These are phyloP conservation scores for Antheraea assamensis DNA, from an alignment of 2,888 invertebrate species.

Conservation along the genomic window DNA sequence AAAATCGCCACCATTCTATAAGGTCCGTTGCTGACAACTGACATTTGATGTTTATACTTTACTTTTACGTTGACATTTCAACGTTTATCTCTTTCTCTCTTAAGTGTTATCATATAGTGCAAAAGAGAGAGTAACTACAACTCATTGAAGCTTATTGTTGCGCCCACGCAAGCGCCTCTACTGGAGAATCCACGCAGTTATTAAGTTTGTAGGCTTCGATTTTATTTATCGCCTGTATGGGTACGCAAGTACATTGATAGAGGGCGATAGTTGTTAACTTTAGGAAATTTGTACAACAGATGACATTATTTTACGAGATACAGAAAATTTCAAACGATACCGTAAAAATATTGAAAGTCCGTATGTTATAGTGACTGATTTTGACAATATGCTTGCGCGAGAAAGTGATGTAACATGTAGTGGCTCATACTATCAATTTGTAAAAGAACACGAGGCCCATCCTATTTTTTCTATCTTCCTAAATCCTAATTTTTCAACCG, in stretches of 20 bases:
- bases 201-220: slow-evolving; percentile 29
- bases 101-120: slow-evolving; percentile 7
- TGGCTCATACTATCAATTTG: too few species aligned
- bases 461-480: too few species aligned
- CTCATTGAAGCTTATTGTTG: slow-evolving; percentile 9
- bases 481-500: too few species aligned
- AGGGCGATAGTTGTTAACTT: slow-evolving; percentile 32
- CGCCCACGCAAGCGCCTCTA: slow-evolving; percentile 29
- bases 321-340: background rate
- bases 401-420: too few species aligned
- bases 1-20: slow-evolving; percentile 59
- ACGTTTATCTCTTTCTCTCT: slow-evolving; percentile 41
- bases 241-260: slow-evolving; percentile 30
- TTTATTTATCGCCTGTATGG: slow-evolving; percentile 32
- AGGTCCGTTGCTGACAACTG: slow-evolving; percentile 63
- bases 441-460: too few species aligned
- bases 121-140: slow-evolving; percentile 36
- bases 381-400: too few species aligned
- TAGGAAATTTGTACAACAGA: slow-evolving; percentile 30
- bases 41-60: slow-evolving; percentile 41
- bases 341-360: background rate
- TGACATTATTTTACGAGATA: slow-evolving; percentile 30
- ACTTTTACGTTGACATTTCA: background rate
- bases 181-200: slow-evolving; percentile 31
- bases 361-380: background rate